Base-by-base conservation (phyloP, 1,140 invertebrate genomes). In the Notospermus geniculatus region DNA sequence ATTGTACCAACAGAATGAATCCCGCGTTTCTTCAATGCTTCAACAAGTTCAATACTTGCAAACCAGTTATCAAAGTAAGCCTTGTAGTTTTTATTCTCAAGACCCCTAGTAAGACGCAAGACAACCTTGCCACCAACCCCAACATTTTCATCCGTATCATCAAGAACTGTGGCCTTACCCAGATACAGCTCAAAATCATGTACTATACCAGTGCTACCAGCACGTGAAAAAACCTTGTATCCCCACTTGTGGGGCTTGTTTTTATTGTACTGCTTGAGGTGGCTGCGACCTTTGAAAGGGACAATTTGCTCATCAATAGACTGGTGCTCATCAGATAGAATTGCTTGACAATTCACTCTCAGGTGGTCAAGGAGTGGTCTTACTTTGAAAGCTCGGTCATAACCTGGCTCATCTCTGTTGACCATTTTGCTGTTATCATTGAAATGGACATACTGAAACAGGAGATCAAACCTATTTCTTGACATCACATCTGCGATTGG, bases 141-240 rank as follows among this genome's bases (percentile, higher is more conserved):
- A 23, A 28, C 23, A 28, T 54, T 45, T 54, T 5, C 28, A 19
- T 52, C 17, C 23, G 17, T 54, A n/a, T 7, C 7, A n/a, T 22
- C 25, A 19, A 27, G n/a, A 22, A 54, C 22, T 15, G 23, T 27
- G 28, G 32, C 41, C 39, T 50, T 52, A 43, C 62, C 62, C 28
- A 27, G 29, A 67, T 81, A 82, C 62, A 81, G 72, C 63, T 80
- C 77, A 77, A 81, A 80, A 66, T 73, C 76, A 65, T 80, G 74
- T 59, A 72, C 66, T 60, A 76, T 74, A 59, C 78, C 78, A 62
- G 69, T 69, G 55, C 67, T 46, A 62, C 65, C 71, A 65, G 71
- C 74, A 60, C 77, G 57, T 19, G 74, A 69, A 66, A 74, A 80
- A 64, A 79, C 70, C 71, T 80, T 82, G 30, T 73, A 80, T 41